Evolutionary conservation across 1,140 invertebrate genomes (phyloP).

Genomic region (Cheumatopsyche charites): DNA sequence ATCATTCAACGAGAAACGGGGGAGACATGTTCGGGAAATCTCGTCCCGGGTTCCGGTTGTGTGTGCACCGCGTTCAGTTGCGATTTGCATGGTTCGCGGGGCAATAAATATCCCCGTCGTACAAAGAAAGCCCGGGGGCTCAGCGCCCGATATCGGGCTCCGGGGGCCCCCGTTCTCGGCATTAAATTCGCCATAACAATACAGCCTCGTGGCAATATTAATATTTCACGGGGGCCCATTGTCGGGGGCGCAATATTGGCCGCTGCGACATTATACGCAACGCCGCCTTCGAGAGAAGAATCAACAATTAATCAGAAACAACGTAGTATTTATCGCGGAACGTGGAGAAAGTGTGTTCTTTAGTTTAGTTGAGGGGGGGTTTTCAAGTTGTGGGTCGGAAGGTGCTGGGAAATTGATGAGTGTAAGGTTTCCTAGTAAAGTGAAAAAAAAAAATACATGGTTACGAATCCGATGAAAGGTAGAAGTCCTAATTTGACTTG

Average conservation of each 20-base stretch:
- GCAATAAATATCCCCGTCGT: conserved; percentile 32
- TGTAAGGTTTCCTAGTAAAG: too few relatives aligned
- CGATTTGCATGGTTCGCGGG: conserved; percentile 40
- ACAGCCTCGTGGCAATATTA: conserved; percentile 34
- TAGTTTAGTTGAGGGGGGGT: too few relatives aligned
- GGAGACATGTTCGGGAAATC: conserved; percentile 31
- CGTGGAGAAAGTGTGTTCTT: too few relatives aligned
- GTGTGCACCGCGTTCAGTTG: conserved; percentile 29
- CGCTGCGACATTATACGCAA: not conserved
- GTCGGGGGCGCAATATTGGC: conserved; percentile 29
- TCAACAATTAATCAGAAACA: conserved; percentile 39
- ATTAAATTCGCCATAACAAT: conserved; percentile 40
- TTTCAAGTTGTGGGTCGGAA: too few relatives aligned
- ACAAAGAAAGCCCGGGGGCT: conserved; percentile 29
- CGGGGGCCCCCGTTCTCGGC: not conserved
- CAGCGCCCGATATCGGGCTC: not conserved
- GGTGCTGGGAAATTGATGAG: too few relatives aligned
- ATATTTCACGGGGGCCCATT: conserved; percentile 35
- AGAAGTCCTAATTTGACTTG: too few relatives aligned
- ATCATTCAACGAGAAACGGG: conserved; percentile 17
- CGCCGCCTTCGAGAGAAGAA: conserved; percentile 15
- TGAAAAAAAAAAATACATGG: too few relatives aligned
- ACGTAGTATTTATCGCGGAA: not conserved
- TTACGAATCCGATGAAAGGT: too few relatives aligned
- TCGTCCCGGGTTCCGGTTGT: conserved; percentile 13